Percentiles rank a stretch among this genome's conserved stretches.
These are phyloP conservation scores for Calyptommatus sinebrachiatus DNA, from an alignment of 2,113 vertebrate species.

Conservation along the genomic window DNA sequence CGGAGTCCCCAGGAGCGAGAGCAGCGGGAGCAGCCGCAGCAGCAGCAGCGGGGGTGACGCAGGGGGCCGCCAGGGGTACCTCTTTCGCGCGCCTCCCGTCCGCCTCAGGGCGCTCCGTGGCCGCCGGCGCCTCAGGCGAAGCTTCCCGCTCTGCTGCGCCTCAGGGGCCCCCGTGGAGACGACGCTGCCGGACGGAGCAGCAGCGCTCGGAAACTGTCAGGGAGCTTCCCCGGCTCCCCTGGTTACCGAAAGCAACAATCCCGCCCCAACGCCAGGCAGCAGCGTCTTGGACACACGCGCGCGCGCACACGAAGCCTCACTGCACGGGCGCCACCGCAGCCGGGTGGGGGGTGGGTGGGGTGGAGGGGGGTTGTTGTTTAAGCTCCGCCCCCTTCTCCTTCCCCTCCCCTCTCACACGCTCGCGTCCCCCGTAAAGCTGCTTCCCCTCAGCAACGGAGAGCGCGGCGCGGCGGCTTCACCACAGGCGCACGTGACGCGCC, in stretches of 20 bases:
- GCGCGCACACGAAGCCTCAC: not conserved
- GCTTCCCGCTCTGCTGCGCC: not conserved
- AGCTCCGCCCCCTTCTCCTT: constrained; percentile 4
- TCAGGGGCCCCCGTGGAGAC: not conserved
- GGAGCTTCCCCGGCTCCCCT: constrained; percentile 45
- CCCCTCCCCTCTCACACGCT: not conserved
- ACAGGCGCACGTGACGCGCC: not conserved
- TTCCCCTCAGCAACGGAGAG: not conserved
- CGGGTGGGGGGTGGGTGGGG: no score
- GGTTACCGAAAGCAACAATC: constrained; percentile 53
- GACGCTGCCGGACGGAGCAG: no score
- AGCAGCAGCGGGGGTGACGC: not conserved
- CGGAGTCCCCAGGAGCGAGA: not conserved
- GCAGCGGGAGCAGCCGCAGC: not conserved
- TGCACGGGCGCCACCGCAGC: constrained; percentile 29
- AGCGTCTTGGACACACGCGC: not conserved
- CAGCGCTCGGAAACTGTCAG: constrained; percentile 26
- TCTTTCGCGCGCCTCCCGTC: not conserved
- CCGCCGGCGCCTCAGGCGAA: not conserved
- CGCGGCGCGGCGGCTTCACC: not conserved
- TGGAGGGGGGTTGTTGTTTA: no score
- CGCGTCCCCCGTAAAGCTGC: not conserved
- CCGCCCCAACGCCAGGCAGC: constrained; percentile 13
- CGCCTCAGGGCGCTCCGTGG: not conserved
- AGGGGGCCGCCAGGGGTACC: not conserved